Evolutionary conservation across 2,888 invertebrate species (phyloP).

Genomic region (Oxytorus armatus): DNA sequence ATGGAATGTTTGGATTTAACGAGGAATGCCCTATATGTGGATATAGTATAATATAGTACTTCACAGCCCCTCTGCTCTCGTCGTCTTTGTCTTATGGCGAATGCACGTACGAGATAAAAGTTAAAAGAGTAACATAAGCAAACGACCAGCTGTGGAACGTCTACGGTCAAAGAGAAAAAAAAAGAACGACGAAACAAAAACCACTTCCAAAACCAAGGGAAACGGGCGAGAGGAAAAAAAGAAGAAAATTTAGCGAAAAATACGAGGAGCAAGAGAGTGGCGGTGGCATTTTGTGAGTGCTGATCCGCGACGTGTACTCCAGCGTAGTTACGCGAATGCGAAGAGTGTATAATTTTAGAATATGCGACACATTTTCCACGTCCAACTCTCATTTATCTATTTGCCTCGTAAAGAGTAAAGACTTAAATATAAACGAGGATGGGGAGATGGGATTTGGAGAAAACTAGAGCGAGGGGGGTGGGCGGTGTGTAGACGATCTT

Average conservation of each 20-base stretch:
- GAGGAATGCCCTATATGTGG: conserved; percentile 2
- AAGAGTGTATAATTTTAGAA: conserved; percentile 61
- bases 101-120: conserved; percentile 18
- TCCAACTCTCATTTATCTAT: conserved; percentile 50
- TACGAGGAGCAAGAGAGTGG: conserved; percentile 9
- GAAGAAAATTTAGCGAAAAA: conserved; percentile 12
- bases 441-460: conserved; percentile 4
- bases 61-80: too few species aligned
- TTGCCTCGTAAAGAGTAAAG: conserved; percentile 51
- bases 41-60: too few species aligned
- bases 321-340: conserved; percentile 47
- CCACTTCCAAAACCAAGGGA: conserved; percentile 17
- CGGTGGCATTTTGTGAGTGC: conserved; percentile 45
- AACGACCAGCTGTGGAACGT: conserved; percentile 58
- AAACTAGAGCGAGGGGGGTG: neutral
- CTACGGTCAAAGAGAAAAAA: too few species aligned
- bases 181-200: too few species aligned
- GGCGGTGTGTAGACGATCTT: too few species aligned
- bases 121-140: conserved; percentile 43
- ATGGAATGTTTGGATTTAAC: neutral
- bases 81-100: too few species aligned
- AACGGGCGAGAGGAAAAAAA: conserved; percentile 5
- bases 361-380: conserved; percentile 36
- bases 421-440: conserved; percentile 35
- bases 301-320: conserved; percentile 42